These are phyloP conservation scores for Agrochola lota DNA, from an alignment of 2,888 invertebrate genomes.

Conservation along the genomic window DNA sequence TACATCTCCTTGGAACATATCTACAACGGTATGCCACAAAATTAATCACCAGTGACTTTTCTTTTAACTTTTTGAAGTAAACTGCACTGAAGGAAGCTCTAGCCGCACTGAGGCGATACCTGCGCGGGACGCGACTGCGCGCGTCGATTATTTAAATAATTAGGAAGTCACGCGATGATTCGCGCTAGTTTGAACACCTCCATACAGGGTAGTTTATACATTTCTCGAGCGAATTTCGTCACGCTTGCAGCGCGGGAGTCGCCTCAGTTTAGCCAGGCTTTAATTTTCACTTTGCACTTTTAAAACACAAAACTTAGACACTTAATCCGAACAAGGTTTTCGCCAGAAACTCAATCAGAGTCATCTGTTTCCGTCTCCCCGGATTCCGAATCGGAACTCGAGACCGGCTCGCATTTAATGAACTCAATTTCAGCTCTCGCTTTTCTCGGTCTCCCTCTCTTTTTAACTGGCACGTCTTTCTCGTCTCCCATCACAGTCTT, in stretches of 20 bases:
- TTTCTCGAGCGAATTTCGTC: neutral
- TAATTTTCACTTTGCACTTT: conserved; percentile 26
- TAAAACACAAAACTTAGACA: conserved; percentile 17
- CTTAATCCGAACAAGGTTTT: neutral
- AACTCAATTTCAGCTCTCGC: conserved; percentile 84
- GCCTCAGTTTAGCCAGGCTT: conserved; percentile 1
- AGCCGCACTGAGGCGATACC: neutral
- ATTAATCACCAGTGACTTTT: neutral
- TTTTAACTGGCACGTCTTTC: conserved; percentile 70
- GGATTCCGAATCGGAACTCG: conserved; percentile 79
- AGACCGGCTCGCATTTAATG: conserved; percentile 86
- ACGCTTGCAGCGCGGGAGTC: neutral
- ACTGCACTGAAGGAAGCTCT: neutral
- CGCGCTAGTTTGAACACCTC: neutral
- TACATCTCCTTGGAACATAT: conserved; percentile 27
- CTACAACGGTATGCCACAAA: conserved; percentile 42
- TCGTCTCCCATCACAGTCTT: conserved; percentile 85
- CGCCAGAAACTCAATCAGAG: conserved; percentile 57
- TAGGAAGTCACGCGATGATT: neutral
- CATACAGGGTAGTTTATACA: neutral
- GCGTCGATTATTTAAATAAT: neutral
- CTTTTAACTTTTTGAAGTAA: neutral
- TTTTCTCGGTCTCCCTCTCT: conserved; percentile 73
- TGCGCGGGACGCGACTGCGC: no score
- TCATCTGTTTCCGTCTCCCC: conserved; percentile 72